Evolutionary conservation across 2,113 vertebrate species (phyloP).

Genomic region (Xenotilapia longispinis): DNA sequence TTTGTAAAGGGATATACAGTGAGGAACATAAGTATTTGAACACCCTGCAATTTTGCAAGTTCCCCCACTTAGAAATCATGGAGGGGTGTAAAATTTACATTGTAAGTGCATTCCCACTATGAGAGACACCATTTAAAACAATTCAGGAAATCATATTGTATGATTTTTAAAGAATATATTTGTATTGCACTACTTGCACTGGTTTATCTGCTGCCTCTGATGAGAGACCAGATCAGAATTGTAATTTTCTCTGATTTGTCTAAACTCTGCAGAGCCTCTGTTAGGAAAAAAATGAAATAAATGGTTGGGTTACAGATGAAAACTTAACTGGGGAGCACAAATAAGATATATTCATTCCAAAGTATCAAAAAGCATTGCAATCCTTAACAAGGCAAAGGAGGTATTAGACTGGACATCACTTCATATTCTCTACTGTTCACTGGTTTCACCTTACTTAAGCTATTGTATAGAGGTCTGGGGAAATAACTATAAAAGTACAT

Average conservation of each 20-base stretch:
- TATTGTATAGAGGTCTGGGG: background rate
- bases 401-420: background rate
- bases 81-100: background rate
- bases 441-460: background rate
- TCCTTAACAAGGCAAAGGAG: background rate
- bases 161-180: background rate
- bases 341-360: background rate
- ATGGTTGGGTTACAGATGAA: background rate
- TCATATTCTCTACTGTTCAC: background rate
- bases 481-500: background rate
- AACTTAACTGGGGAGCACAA: background rate
- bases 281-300: background rate
- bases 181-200: background rate
- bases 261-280: background rate
- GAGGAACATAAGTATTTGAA: rapidly evolving
- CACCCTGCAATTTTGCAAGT: background rate
- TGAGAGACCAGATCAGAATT: background rate
- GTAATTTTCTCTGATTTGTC: background rate
- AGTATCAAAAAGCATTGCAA: background rate
- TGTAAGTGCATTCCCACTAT: background rate
- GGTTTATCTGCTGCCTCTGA: background rate
- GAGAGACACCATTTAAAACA: background rate
- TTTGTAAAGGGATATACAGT: background rate
- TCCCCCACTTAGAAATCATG: background rate
- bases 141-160: background rate